These are phyloP conservation scores for Corapipo altera DNA, from an alignment of 2,113 vertebrate species.

Conservation along the genomic window DNA sequence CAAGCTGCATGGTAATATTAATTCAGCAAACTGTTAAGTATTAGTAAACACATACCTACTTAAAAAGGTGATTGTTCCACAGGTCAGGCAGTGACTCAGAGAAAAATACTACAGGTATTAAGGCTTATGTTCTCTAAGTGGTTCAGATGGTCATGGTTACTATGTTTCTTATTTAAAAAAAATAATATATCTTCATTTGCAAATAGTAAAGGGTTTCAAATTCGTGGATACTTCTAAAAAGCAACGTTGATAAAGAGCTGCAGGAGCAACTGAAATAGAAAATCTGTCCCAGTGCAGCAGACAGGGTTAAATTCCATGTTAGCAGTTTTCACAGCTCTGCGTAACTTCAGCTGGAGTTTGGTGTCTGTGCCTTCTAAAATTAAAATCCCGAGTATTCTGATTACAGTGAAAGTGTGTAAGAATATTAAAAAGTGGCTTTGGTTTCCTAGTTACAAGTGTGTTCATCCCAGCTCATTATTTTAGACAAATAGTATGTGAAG, in stretches of 20 bases:
- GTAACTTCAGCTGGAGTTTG: conserved; percentile 25
- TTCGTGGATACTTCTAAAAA: neutral
- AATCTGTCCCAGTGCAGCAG: neutral
- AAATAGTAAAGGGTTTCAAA: neutral
- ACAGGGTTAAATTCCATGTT: neutral
- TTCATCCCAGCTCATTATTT: neutral
- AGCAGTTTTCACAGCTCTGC: neutral
- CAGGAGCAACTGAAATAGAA: neutral
- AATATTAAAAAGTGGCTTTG: neutral
- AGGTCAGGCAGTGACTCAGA: neutral
- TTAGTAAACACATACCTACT: neutral
- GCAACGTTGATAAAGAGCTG: neutral
- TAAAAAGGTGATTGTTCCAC: neutral
- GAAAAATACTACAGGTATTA: neutral
- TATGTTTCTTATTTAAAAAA: neutral
- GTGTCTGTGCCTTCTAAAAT: conserved; percentile 25
- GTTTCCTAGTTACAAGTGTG: neutral
- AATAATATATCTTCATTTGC: neutral
- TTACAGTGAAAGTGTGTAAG: neutral
- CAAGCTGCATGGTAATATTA: neutral
- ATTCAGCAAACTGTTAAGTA: neutral
- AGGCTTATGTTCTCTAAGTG: neutral
- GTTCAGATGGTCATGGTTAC: neutral
- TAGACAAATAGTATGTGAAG: neutral
- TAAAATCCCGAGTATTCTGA: conserved; percentile 12